phyloP scores from a whole-genome alignment of 2,888 invertebrate genomes.

The Ethmia dodecea region DNA sequence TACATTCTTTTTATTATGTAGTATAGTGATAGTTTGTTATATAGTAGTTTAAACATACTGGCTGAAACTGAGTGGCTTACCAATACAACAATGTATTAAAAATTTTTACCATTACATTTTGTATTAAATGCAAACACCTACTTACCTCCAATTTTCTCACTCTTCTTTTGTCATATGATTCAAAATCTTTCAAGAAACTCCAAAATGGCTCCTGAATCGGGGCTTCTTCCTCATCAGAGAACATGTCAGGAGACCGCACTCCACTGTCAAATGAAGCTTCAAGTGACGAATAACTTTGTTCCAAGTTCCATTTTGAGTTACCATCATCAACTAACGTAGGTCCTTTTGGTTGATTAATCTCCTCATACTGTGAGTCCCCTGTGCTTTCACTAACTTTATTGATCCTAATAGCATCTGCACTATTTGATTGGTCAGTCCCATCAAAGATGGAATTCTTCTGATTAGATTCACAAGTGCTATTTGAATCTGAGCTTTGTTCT shows the following conservation, averaged over 20 bases:
- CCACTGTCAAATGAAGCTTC: slow-evolving; percentile 70
- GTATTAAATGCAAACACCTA: too few species aligned
- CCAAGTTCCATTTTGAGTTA: slow-evolving; percentile 53
- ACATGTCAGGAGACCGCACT: slow-evolving; percentile 80
- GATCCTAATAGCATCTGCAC: slow-evolving; percentile 26
- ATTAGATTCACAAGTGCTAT: slow-evolving; percentile 17
- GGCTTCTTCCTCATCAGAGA: slow-evolving; percentile 76
- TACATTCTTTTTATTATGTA: too few species aligned
- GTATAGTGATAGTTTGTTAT: too few species aligned
- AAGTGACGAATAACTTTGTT: slow-evolving; percentile 61
- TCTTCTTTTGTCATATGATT: slow-evolving; percentile 55
- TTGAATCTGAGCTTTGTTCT: slow-evolving; percentile 23
- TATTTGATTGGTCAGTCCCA: slow-evolving; percentile 27
- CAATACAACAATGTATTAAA: too few species aligned
- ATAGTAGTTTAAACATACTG: too few species aligned
- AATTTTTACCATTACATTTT: too few species aligned
- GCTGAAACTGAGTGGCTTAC: too few species aligned
- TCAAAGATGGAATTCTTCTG: slow-evolving; percentile 23
- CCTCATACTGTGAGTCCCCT: slow-evolving; percentile 52
- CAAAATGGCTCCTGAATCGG: slow-evolving; percentile 47
- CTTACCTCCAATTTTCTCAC: slow-evolving; percentile 60
- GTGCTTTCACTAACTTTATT: slow-evolving; percentile 50
- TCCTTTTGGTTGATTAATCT: slow-evolving; percentile 38
- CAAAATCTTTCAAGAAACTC: slow-evolving; percentile 56
- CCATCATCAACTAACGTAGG: slow-evolving; percentile 37